Base-by-base conservation (phyloP, 2,888 invertebrate species). In the Drosophila merina region DNA sequence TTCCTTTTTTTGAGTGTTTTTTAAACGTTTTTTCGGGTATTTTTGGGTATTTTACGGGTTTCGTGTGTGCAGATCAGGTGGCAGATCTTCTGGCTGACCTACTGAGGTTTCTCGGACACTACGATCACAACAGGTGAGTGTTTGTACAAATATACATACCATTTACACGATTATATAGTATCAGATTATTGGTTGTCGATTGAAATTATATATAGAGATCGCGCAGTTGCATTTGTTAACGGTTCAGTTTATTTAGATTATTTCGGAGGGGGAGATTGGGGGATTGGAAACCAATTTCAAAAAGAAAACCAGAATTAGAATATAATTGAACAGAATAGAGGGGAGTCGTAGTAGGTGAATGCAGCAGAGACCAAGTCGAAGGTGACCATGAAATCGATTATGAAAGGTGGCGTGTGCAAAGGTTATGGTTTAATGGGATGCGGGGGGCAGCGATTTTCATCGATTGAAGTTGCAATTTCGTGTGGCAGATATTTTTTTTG, bases 91-190 rank as follows among this genome's bases (percentile, higher is more conserved):
- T 20, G 20, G 20, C 20, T 20, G 20, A 20, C 20, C 76, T 84
- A 84, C 76, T 84, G 88, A 42, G 80, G 86, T 81, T 88, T 84
- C 54, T 84, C 84, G 55, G 84, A 87, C 52, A 84, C 84, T 84
- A 77, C 70, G 38, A 64, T 71, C 62, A 48, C 54, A 58, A 28
- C 51, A 57, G 56, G 57, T 68, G 26, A 48, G 50, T 69, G 14
- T 64, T 42, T 80, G 72, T 88, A 84, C 88, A 85, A 86, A 88
- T 88, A 87, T 89, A 89, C 89, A 88, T 87, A 86, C 86, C 86
- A 88, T 85, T 80, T 69, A 69, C 33, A 72, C 72, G 71, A 42
- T 72, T 74, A 70, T 86, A 44, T 88, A 70, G 40, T 79, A 28
- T 54, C 42, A 44, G 20, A 30, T 68, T 60, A 42, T 57, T 20